Evolutionary conservation across 2,797 vertebrate genomes (phyloP).

Genomic region (Xiphorhynchus erythropygius): DNA sequence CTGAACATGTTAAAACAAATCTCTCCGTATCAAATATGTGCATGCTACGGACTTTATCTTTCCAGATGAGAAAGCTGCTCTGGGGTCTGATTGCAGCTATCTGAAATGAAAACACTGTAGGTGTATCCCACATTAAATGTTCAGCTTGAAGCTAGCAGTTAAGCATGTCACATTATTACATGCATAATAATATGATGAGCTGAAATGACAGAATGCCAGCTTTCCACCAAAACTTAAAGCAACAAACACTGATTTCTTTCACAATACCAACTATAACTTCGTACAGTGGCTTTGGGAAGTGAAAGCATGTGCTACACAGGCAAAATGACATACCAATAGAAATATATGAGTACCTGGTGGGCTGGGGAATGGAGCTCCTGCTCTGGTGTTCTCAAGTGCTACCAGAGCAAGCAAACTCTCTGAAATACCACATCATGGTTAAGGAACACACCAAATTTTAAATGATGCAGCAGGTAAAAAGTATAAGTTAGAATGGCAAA

Average conservation of each 20-base stretch:
- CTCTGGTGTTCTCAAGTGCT: neutral
- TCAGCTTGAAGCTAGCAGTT: slow-evolving; percentile 66
- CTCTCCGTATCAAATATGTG: neutral
- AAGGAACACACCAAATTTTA: neutral
- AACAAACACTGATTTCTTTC: slow-evolving; percentile 51
- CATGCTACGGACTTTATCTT: neutral
- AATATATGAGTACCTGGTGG: neutral
- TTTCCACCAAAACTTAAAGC: slow-evolving; percentile 58
- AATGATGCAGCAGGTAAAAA: neutral
- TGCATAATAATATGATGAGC: slow-evolving; percentile 57
- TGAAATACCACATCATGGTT: neutral
- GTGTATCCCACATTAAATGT: slow-evolving; percentile 45
- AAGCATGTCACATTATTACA: slow-evolving; percentile 61
- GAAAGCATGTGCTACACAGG: neutral
- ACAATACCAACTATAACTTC: neutral
- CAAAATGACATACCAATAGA: neutral
- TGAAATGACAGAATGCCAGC: slow-evolving; percentile 55
- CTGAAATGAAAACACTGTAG: slow-evolving; percentile 21
- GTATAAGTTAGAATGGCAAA: neutral
- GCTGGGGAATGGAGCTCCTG: neutral
- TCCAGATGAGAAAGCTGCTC: slow-evolving; percentile 3
- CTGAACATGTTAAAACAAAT: neutral
- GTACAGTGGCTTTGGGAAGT: neutral
- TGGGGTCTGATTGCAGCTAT: slow-evolving; percentile 17
- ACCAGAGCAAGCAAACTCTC: neutral